Evolutionary conservation across 2,888 invertebrate genomes (phyloP).

Genomic region (Phaonia tiefii): DNA sequence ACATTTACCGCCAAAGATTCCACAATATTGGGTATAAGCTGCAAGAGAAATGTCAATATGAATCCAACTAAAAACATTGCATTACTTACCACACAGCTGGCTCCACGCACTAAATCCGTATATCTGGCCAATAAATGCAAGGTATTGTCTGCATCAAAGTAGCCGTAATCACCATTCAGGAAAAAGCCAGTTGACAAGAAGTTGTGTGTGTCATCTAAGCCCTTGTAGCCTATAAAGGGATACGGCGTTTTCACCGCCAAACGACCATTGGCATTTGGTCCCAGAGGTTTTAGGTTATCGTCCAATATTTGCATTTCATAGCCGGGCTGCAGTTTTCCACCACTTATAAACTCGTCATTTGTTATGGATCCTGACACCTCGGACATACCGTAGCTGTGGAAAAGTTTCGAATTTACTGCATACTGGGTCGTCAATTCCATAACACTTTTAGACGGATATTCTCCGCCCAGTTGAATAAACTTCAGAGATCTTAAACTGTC

Average conservation of each 20-base stretch:
- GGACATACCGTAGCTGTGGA: conserved; percentile 67
- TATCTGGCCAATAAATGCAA: conserved; percentile 59
- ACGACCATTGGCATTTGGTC: conserved; percentile 59
- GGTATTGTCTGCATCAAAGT: conserved; percentile 56
- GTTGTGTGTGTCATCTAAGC: conserved; percentile 33
- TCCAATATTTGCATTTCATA: conserved; percentile 64
- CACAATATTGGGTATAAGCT: conserved; percentile 66
- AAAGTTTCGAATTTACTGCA: conserved; percentile 53
- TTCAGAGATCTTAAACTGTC: conserved; percentile 60
- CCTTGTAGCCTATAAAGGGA: conserved; percentile 62
- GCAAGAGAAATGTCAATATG: not conserved
- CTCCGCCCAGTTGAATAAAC: conserved; percentile 65
- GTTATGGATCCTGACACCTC: conserved; percentile 65
- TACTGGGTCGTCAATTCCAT: conserved; percentile 45
- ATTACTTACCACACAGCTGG: conserved; percentile 59
- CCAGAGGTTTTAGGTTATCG: conserved; percentile 50
- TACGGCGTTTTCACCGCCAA: conserved; percentile 61
- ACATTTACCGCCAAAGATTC: conserved; percentile 59
- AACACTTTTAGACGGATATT: conserved; percentile 52
- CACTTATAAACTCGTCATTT: conserved; percentile 60
- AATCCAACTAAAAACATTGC: not conserved
- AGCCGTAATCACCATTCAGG: conserved; percentile 66
- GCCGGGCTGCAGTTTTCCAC: conserved; percentile 56
- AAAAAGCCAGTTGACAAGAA: conserved; percentile 56
- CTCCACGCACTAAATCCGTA: conserved; percentile 58